Evolutionary conservation across 2,113 vertebrate genomes (phyloP), one percentile per base, ranked within the genome.

Genomic region (Gasterosteus aculeatus): DNA sequence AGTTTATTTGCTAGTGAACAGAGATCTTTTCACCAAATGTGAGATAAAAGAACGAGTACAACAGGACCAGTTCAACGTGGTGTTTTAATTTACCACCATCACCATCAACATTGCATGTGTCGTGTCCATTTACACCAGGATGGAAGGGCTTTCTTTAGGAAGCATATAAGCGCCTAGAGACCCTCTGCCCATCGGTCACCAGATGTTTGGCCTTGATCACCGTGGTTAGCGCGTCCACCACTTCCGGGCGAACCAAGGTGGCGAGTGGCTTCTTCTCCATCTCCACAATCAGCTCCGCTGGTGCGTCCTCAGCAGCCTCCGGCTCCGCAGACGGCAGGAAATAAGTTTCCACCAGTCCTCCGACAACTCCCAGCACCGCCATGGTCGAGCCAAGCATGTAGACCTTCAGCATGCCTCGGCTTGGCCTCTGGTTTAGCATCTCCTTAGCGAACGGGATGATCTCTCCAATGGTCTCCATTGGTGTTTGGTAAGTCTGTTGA

Each of bases 381-480:
- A 99, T 91, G 80, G 95, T 90, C 15, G 96, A 93, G 87, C 98
- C 97, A 64, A 98, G 87, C 92, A 96, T 22, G 81, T 97, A 98
- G 81, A 99, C 88, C 92, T 95, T 98, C 76, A 97, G 72, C 92
- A 96, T 92, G 53, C 94, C 87, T 65, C 94, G 86, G 77, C 75
- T 92, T 78, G 95, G 92, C 88, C 87, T 94, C 93, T 96, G 95
- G 72, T 88, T 84, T 67, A 97, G 83, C 91, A 98, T 90, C 75
- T 97, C 96, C 46, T 87, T 96, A 54, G 94, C 95, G 10, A 98
- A 97, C 7, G 95, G 95, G 63, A 98, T 92, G 84, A 98, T 88
- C 89, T 98, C 96, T 0, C 93, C 93, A 60, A 96, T 81, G 10
- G 88, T 92, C 39, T 96, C 95, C 97, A 98, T 98, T 44, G 22